A percentile compares a stretch with the other conserved stretches of the same genome.
phyloP scores from a whole-genome alignment of 2,797 vertebrate species.

The Caiman crocodilus region DNA sequence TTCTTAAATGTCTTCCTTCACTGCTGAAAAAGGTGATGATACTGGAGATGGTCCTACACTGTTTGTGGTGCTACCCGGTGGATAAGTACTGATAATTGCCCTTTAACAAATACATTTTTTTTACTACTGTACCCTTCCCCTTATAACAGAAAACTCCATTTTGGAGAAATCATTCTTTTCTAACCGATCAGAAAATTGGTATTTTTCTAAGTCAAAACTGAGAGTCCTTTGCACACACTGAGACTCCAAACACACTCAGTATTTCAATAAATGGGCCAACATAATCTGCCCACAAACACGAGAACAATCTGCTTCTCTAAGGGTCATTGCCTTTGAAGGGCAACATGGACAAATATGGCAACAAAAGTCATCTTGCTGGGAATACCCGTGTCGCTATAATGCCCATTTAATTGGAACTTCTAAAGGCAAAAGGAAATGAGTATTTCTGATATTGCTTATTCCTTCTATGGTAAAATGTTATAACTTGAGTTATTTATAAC shows the following conservation, averaged over 20 bases:
- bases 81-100: neutral
- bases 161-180: neutral
- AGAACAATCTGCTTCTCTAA: neutral
- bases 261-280: neutral
- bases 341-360: neutral
- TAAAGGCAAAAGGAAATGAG: slow-evolving; percentile 62
- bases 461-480: slow-evolving; percentile 77
- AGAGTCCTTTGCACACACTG: rapidly evolving
- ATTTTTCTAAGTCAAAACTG: neutral
- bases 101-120: neutral
- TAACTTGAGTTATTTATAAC: slow-evolving; percentile 77
- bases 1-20: neutral
- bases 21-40: neutral
- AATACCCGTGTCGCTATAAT: neutral
- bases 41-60: neutral
- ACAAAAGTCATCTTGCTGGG: neutral
- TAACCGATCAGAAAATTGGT: neutral
- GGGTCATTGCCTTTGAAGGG: neutral
- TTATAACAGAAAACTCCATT: neutral
- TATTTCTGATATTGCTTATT: slow-evolving; percentile 59
- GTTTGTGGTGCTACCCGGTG: neutral
- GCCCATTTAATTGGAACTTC: slow-evolving; percentile 42
- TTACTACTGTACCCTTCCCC: neutral
- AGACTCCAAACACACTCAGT: neutral
- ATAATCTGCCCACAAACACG: neutral